These are phyloP conservation scores for Drosophila teissieri DNA, from an alignment of 1,140 invertebrate species.

Conservation along the genomic window DNA sequence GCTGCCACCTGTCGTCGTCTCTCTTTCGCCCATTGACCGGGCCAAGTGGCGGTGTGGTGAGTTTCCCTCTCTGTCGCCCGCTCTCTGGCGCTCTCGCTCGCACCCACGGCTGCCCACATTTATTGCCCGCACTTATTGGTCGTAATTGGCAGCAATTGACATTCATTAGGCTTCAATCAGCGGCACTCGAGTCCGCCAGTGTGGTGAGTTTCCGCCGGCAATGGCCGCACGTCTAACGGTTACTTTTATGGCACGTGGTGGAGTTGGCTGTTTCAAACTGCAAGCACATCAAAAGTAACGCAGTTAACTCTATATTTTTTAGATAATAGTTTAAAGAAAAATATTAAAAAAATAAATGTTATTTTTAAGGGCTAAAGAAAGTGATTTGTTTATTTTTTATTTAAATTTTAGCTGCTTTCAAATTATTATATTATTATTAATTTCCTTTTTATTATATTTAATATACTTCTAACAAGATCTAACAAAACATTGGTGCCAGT, in stretches of 20 bases:
- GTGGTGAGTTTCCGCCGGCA: slow-evolving; percentile 44
- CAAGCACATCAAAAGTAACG: neutral
- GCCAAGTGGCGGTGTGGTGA: slow-evolving; percentile 50
- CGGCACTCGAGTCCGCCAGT: neutral
- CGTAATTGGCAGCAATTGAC: slow-evolving; percentile 84
- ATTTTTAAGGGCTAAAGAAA: too few relatives aligned
- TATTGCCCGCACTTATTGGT: slow-evolving; percentile 83
- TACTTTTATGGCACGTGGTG: slow-evolving; percentile 41
- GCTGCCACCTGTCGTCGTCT: slow-evolving; percentile 67
- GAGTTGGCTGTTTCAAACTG: neutral
- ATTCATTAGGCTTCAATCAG: slow-evolving; percentile 83
- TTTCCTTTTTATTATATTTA: too few relatives aligned
- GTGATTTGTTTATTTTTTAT: too few relatives aligned
- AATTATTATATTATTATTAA: too few relatives aligned
- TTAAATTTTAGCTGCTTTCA: too few relatives aligned
- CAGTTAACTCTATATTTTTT: neutral
- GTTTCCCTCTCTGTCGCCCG: slow-evolving; percentile 32
- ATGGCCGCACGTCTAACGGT: slow-evolving; percentile 51
- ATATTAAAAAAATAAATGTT: too few relatives aligned
- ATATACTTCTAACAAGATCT: too few relatives aligned
- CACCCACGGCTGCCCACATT: slow-evolving; percentile 17
- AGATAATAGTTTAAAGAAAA: neutral
- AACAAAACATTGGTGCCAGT: too few relatives aligned
- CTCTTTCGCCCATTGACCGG: slow-evolving; percentile 48
- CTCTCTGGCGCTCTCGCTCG: slow-evolving; percentile 2